Evolutionary conservation across 2,888 invertebrate genomes (phyloP).

Genomic region (Drosophila kambysellisi): DNA sequence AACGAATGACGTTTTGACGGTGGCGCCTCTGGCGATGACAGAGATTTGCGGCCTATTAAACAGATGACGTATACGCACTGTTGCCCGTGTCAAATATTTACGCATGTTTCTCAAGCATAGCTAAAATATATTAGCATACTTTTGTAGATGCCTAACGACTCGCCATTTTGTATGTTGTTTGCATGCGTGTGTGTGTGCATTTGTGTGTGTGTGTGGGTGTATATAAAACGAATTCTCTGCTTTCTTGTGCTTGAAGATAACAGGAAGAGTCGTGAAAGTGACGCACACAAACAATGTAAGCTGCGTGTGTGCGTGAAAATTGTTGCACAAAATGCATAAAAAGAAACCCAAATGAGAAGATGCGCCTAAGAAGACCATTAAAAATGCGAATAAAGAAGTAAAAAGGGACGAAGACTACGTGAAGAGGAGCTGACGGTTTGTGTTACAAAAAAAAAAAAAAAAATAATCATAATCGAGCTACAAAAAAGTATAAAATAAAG

Average conservation of each 20-base stretch:
- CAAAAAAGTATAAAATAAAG: constrained; percentile 12
- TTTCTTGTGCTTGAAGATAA: constrained; percentile 29
- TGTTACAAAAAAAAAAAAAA: not conserved
- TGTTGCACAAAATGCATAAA: constrained; percentile 44
- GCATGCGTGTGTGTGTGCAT: constrained; percentile 7
- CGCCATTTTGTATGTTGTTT: constrained; percentile 3
- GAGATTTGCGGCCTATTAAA: constrained; percentile 70
- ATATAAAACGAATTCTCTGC: constrained; percentile 21
- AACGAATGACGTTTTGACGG: constrained; percentile 67
- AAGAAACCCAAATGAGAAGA: constrained; percentile 37
- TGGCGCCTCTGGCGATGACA: constrained; percentile 46
- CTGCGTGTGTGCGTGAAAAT: constrained; percentile 20
- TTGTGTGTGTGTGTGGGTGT: not conserved
- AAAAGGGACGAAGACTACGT: constrained; percentile 23
- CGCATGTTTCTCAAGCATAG: constrained; percentile 56
- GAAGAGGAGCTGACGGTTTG: constrained; percentile 13
- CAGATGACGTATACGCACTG: constrained; percentile 77
- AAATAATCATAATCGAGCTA: not conserved
- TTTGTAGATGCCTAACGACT: constrained; percentile 32
- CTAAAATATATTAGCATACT: constrained; percentile 63
- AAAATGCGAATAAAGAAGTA: constrained; percentile 20
- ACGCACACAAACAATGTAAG: constrained; percentile 47
- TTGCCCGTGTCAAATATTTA: constrained; percentile 75
- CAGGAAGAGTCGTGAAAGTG: constrained; percentile 18
- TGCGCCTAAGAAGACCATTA: constrained; percentile 32